A percentile compares a stretch with the other conserved stretches of the same genome.
Conservation (phyloP, 2,888 invertebrate genomes). For the Eupithecia abbreviata region DNA sequence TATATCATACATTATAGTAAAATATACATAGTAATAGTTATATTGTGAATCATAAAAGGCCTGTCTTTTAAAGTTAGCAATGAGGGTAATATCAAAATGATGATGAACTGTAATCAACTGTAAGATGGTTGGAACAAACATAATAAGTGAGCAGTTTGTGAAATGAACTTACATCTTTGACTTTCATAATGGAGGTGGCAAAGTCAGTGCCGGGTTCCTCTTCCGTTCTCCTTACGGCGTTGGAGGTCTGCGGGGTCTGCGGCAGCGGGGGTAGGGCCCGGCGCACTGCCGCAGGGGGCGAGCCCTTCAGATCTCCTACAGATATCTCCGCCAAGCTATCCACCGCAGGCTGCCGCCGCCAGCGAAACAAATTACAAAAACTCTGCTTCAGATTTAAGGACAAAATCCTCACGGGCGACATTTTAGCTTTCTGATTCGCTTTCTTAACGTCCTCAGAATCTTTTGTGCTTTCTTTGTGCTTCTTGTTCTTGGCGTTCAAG, state of each 20-base stretch:
- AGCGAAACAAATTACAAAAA: slow-evolving; percentile 92
- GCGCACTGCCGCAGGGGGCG: slow-evolving; percentile 72
- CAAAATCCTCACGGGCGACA: slow-evolving; percentile 86
- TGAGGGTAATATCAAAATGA: background rate
- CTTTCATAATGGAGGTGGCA: slow-evolving; percentile 95
- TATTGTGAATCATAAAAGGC: too few relatives aligned
- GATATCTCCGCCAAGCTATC: slow-evolving; percentile 58
- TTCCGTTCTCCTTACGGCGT: slow-evolving; percentile 56
- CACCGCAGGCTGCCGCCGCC: slow-evolving; percentile 70
- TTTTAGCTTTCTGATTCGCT: slow-evolving; percentile 81
- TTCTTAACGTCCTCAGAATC: slow-evolving; percentile 66
- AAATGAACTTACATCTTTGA: slow-evolving; percentile 92
- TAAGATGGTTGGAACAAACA: background rate
- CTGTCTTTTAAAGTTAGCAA: background rate
- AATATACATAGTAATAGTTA: background rate
- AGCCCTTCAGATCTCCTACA: slow-evolving; percentile 54
- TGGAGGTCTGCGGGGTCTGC: slow-evolving; percentile 59
- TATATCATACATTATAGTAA: too few relatives aligned
- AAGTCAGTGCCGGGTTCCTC: slow-evolving; percentile 88
- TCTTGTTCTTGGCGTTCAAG: slow-evolving; percentile 86
- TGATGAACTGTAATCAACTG: background rate
- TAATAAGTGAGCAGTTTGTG: background rate
- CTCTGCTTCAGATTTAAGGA: slow-evolving; percentile 92
- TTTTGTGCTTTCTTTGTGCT: slow-evolving; percentile 77
- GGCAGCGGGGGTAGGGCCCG: slow-evolving; percentile 79